These are phyloP conservation scores for Trogon surrucura DNA, from an alignment of 2,113 vertebrate genomes.

Conservation along the genomic window DNA sequence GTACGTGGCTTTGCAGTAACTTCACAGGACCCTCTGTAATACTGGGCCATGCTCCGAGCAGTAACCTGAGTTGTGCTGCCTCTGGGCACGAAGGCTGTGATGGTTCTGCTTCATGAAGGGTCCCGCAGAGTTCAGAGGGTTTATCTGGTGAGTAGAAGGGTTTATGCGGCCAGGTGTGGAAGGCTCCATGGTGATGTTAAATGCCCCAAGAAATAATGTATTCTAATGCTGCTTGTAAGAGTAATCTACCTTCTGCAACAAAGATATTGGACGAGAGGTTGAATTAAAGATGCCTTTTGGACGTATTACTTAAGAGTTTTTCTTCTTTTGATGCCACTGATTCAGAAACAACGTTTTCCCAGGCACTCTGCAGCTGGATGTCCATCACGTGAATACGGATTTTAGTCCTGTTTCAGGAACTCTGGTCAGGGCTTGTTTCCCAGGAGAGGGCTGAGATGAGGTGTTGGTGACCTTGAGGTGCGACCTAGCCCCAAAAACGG, in stretches of 20 bases:
- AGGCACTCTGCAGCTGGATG: not conserved
- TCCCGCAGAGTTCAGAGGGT: not conserved
- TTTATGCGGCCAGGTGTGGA: not conserved
- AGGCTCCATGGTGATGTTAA: not conserved
- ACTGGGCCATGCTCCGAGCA: not conserved
- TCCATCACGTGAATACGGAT: rapidly evolving
- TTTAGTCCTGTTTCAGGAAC: not conserved
- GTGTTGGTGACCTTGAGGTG: not conserved
- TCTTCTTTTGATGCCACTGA: not conserved
- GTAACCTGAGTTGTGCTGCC: not conserved
- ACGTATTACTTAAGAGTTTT: not conserved
- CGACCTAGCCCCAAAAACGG: not conserved
- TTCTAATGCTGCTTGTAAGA: not conserved
- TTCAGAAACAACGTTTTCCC: not conserved
- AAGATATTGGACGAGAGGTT: not conserved
- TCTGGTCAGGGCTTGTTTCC: not conserved
- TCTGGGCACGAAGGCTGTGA: not conserved
- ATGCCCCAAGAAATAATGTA: not conserved
- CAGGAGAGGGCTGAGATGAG: not conserved
- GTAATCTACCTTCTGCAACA: not conserved
- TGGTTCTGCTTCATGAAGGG: not conserved
- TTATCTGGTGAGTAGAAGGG: not conserved
- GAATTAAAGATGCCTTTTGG: not conserved
- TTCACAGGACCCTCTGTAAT: not conserved
- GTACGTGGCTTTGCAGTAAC: not conserved